These are phyloP conservation scores for Triplophysa tibetana DNA, from an alignment of 2,113 vertebrate species.

Conservation along the genomic window DNA sequence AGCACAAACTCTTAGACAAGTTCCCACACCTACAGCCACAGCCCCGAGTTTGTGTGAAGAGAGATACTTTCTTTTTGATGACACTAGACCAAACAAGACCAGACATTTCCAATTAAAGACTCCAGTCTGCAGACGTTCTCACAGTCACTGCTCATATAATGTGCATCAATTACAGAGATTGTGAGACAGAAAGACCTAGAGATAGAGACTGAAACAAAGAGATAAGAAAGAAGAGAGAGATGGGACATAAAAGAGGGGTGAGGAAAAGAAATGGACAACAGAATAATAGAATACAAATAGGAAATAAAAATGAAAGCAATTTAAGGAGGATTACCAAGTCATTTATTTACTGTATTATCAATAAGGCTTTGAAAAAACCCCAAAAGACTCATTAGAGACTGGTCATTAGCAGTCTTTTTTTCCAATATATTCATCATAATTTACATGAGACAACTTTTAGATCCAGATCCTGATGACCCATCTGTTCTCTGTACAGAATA, in stretches of 20 bases:
- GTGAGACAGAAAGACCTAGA: not conserved
- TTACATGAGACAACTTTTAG: not conserved
- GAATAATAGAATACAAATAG: too few relatives aligned
- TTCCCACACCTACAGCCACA: too few relatives aligned
- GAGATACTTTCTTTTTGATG: slow-evolving; percentile 9
- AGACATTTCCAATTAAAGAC: slow-evolving; percentile 11
- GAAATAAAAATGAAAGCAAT: too few relatives aligned
- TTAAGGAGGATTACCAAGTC: too few relatives aligned
- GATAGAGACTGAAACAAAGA: not conserved
- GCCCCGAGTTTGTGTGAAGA: not conserved
- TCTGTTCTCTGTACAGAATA: not conserved
- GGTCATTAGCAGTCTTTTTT: not conserved
- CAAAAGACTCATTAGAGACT: too few relatives aligned
- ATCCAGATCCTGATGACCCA: not conserved
- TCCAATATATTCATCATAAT: not conserved
- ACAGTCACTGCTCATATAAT: not conserved
- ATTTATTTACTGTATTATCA: too few relatives aligned
- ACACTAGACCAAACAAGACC: slow-evolving; percentile 16
- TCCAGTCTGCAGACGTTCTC: slow-evolving; percentile 1
- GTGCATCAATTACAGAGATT: not conserved
- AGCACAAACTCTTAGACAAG: too few relatives aligned
- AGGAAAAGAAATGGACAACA: not conserved
- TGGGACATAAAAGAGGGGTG: not conserved
- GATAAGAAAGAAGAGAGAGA: not conserved
- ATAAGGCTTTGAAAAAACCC: too few relatives aligned